Evolutionary conservation across 2,797 vertebrate species (phyloP), one percentile per base, ranked within the genome.

Genomic region (Characodon lateralis): DNA sequence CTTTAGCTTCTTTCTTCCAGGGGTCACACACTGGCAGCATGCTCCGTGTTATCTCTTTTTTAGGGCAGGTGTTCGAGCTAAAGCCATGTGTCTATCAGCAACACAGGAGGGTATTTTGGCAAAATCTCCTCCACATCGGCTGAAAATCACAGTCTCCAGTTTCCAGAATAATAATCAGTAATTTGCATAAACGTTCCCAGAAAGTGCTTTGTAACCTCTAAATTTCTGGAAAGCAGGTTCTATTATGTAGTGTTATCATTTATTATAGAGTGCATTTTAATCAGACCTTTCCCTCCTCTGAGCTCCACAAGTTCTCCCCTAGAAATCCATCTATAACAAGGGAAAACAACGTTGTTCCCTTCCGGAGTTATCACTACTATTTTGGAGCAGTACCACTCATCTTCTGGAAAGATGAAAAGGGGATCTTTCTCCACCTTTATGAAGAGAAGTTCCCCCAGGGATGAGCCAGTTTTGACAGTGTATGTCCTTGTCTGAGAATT

Each of bases 311-410:
- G 5, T 50, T 93, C 87, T 28, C 89, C 87, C 6, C 87, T 87
- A 66, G 81, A 88, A 59, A 95, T 86, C 93, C 94, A 95, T 79
- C 87, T 89, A 77, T 94, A 80, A 73, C 93, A 94, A 69, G 93
- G 94, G 74, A 95, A 95, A 73, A 89, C 77, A 14, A 91, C 22
- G 2, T n/a, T 74, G 0, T 92, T 87, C 26, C 82, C 84, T 7
- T 94, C 89, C 1, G 91, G 93, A 4, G 93, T 90, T 3, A 78
- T 94, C 84, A 93, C 90, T 41, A 75, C 83, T 8, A 94, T 76
- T 83, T 87, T 89, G 68, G 90, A 87, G 77, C 93, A 93, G 88
- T 88, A 94, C 92, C 93, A 95, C 78, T 92, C 87, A 8, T 94
- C 74, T 26, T 94, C 92, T 4, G 63, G 28, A 41, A 90, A 50